Base-by-base conservation (phyloP, 2,113 vertebrate genomes). In the Grammomys surdaster region DNA sequence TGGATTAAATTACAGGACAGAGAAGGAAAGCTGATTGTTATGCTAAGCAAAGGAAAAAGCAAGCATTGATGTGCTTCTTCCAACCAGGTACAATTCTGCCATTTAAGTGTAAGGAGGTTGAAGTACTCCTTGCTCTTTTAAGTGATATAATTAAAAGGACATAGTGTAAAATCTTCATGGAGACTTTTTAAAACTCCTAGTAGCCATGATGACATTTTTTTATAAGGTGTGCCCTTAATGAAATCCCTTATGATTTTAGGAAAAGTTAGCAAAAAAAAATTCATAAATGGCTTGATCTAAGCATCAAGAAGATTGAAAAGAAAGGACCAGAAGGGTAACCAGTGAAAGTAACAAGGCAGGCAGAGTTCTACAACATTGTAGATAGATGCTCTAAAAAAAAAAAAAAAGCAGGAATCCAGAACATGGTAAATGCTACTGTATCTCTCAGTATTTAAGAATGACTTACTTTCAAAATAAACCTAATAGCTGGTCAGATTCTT, bases 81-180 rank as follows among this genome's bases (percentile, higher is more conserved):
- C 14, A 73, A 48, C 2, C 16, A 36, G 2, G 48, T 76, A 16
- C 40, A 28, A 80, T 43, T 91, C 22, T 86, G 24, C 17, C 40
- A 46, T 91, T 93, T 63, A 54, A 76, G 82, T 72, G 40, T 85
- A 90, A 89, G 33, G 31, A 26, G 84, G 75, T 63, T 92, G 7
- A 90, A 78, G 1, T 19, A 81, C 51, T 69, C 36, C 86, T 67
- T 67, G 31, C 16, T 72, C 67, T 77, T 72, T 89, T 46, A 77
- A 56, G 4, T 22, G 11, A 31, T 67, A 5, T 8, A 48, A 3
- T 58, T 73, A 43, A 77, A 93, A 81, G 22, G 17, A 5, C 40
- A 11, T 76, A 5, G 10, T 26, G 1, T 33, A 46, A 43, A 91
- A 40, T 8, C 72, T 26, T 33, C 26, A 22, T 22, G 33, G 48